Percentiles rank a stretch among this genome's conserved stretches.
Evolutionary conservation across 2,888 invertebrate genomes (phyloP).

Genomic region (Polyploca ridens): DNA sequence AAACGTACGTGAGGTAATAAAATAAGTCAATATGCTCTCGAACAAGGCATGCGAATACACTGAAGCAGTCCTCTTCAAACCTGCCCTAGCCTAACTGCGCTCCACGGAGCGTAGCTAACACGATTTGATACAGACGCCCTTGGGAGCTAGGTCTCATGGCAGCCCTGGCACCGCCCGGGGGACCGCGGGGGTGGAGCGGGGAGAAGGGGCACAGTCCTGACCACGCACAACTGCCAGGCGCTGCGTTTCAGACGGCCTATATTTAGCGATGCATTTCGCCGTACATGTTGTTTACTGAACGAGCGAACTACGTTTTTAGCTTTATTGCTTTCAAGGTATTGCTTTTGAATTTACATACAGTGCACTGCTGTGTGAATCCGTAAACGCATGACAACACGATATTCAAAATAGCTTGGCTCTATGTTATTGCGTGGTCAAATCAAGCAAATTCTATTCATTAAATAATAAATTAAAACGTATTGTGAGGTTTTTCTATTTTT

Average conservation of each 20-base stretch:
- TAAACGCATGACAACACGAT: slow-evolving; percentile 7
- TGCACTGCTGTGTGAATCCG: slow-evolving; percentile 5
- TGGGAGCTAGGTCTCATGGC: slow-evolving; percentile 51
- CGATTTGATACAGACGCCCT: slow-evolving; percentile 48
- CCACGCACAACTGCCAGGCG: slow-evolving; percentile 74
- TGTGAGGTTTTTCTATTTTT: neutral
- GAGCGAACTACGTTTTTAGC: slow-evolving; percentile 32
- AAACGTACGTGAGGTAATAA: neutral
- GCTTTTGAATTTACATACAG: slow-evolving; percentile 8
- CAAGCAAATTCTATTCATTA: neutral
- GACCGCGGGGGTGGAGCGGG: slow-evolving; percentile 37
- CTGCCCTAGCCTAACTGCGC: slow-evolving; percentile 30
- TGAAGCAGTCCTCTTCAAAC: slow-evolving; percentile 12
- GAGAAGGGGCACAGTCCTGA: slow-evolving; percentile 66
- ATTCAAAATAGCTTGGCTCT: neutral
- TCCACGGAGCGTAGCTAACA: slow-evolving; percentile 15
- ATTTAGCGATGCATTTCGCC: slow-evolving; percentile 76
- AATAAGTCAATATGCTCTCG: slow-evolving; percentile 4
- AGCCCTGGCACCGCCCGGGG: slow-evolving; percentile 36
- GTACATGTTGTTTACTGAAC: slow-evolving; percentile 45
- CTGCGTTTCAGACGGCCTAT: slow-evolving; percentile 63
- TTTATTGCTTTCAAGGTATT: slow-evolving; percentile 20
- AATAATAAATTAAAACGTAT: neutral
- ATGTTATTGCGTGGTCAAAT: neutral
- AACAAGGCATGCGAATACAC: neutral